Percentiles rank a stretch among this genome's conserved stretches.
Evolutionary conservation across 2,113 vertebrate species (phyloP).

Genomic region (Pluvialis apricaria): DNA sequence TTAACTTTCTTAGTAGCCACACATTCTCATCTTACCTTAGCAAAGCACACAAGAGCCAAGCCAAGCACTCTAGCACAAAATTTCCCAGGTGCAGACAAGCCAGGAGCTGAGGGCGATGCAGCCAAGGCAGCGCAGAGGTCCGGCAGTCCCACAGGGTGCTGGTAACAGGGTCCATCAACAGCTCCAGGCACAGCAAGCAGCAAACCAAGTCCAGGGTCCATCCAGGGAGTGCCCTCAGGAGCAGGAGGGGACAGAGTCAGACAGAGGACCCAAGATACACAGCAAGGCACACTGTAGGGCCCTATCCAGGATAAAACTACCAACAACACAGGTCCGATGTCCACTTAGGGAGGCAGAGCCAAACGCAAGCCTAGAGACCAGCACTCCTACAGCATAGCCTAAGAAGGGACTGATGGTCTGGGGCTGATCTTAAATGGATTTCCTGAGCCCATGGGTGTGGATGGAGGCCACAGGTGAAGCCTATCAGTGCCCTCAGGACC

Average conservation of each 20-base stretch:
- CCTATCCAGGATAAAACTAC: not conserved
- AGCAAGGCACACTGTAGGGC: accelerated
- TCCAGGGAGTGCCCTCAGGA: not conserved
- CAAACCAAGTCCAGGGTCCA: not conserved
- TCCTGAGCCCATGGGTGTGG: not conserved
- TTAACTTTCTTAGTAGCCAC: not conserved
- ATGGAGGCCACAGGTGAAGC: not conserved
- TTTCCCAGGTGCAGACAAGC: not conserved
- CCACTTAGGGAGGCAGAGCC: not conserved
- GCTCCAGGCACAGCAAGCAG: not conserved
- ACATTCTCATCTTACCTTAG: not conserved
- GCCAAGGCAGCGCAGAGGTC: accelerated
- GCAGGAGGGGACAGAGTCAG: not conserved
- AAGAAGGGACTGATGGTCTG: accelerated
- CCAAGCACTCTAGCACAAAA: not conserved
- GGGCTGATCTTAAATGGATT: not conserved
- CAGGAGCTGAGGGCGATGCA: accelerated
- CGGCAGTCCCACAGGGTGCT: accelerated
- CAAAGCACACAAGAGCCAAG: not conserved
- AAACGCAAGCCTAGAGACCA: accelerated
- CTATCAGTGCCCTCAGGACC: not conserved
- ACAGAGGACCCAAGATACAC: accelerated
- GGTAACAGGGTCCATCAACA: not conserved
- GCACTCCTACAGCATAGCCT: accelerated
- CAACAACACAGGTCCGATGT: accelerated